Evolutionary conservation across 2,888 invertebrate genomes (phyloP), one percentile per base, ranked within the genome.

Genomic region (Lasioglossum morio): DNA sequence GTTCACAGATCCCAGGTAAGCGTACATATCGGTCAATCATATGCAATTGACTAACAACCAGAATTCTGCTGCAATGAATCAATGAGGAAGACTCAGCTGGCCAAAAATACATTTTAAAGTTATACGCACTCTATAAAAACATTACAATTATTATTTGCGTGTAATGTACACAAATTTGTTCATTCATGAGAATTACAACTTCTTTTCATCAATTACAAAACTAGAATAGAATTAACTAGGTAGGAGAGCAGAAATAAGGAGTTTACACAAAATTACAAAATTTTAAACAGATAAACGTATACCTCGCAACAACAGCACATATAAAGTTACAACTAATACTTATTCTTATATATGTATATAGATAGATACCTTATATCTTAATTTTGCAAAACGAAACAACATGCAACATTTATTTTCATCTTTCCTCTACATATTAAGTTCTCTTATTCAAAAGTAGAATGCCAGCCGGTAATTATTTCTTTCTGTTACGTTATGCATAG

Each of bases 11-110:
- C 92, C 93, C 93, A 92, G 88, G 90, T 88, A 89, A 91, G 88
- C 87, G 89, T 91, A 91, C 87, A 81, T 92, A 89, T 89, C 85
- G 91, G 91, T 93, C 92, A 90, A 91, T 92, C 88, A 88, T 92
- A 78, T 92, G 88, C 89, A 91, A 93, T 92, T 92, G 91, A 93
- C 93, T 90, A 91, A 93, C 92, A 91, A 93, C 92, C 93, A 92
- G 91, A 93, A 92, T 90, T 91, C 93, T 87, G 93, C 93, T 93
- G 94, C 93, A 94, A 93, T 91, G 88, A 92, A 92, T 88, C 89
- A 92, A 91, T 82, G 90, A 92, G 90, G 91, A 91, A 92, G 92
- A 93, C 86, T 92, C 92, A 81, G 93, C 92, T 94, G 93, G 92
- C 91, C 92, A 91, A 92, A 91, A 93, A 91, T 86, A 88, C 81